These are phyloP conservation scores for Scaptomyza montana DNA, from an alignment of 1,140 invertebrate genomes.

Conservation along the genomic window DNA sequence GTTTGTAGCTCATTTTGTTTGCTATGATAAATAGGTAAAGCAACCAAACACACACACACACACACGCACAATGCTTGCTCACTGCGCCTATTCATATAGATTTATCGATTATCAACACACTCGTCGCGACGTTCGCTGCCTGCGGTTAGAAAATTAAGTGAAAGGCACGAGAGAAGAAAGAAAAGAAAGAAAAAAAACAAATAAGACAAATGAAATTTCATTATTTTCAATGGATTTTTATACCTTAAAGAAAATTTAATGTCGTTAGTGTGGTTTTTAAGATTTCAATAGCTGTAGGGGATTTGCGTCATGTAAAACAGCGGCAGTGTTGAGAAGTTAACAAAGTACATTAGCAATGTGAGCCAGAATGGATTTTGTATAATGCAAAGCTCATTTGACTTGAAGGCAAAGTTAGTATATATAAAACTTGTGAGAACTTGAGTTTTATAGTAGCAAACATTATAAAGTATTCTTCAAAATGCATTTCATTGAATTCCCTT, in stretches of 20 bases:
- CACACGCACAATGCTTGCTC: neutral
- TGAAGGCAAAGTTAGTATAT: too few relatives aligned
- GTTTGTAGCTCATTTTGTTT: conserved; percentile 48
- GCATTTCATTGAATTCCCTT: too few relatives aligned
- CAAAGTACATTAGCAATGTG: too few relatives aligned
- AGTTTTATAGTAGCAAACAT: too few relatives aligned
- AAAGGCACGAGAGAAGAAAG: neutral
- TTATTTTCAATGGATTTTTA: conserved; percentile 41
- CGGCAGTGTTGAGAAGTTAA: neutral
- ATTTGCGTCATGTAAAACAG: neutral
- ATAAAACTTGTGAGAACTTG: too few relatives aligned
- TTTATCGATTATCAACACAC: conserved; percentile 67
- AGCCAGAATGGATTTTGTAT: too few relatives aligned
- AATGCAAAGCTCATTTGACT: too few relatives aligned
- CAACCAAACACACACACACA: conserved; percentile 3
- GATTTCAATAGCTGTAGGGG: conserved; percentile 5
- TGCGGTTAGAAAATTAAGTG: conserved; percentile 47
- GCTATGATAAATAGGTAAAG: conserved; percentile 53
- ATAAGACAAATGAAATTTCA: conserved; percentile 65
- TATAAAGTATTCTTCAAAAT: too few relatives aligned
- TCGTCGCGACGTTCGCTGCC: conserved; percentile 40
- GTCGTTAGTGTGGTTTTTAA: conserved; percentile 55
- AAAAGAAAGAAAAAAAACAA: conserved; percentile 27
- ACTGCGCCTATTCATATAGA: conserved; percentile 35
- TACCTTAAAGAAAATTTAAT: conserved; percentile 30